Evolutionary conservation across 2,888 invertebrate species (phyloP), one percentile per base, ranked within the genome.

Genomic region (Mythimna lalbum): DNA sequence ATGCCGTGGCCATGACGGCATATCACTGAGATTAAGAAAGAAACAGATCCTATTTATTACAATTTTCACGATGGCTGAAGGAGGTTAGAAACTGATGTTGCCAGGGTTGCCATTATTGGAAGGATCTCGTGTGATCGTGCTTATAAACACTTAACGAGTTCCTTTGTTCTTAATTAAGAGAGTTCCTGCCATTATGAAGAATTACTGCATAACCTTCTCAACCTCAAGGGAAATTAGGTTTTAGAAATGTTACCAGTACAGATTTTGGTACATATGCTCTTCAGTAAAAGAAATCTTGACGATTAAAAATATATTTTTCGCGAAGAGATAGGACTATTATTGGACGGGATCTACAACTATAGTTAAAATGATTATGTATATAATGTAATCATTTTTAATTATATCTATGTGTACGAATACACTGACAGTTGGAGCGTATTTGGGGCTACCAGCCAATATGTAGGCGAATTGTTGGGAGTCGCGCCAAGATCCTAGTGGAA

Each of bases 401-500:
- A 17, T 55, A 52, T 39, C 49, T 43, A 62, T 61, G 60, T 62
- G n/a, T 57, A 53, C 47, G 27, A 36, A 36, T 43, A 39, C 31
- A 52, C 56, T 53, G 67, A 53, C 66, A 52, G 23, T 61, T 53
- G 52, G 10, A 63, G 33, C 52, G 31, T 31, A 49, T 76, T 65
- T 52, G 55, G 62, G 70, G 57, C 64, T 52, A 59, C n/a, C 21
- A 59, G 78, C 78, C 57, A 71, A 76, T 50, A 64, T 63, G 59
- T 65, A 56, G 21, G 64, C 77, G 52, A 55, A 62, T 49, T 52
- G 67, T 50, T 79, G 78, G 78, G 81, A 80, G 62, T 53, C 14
- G 81, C 57, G 78, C 78, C 78, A 79, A 79, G 19, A 79, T 79
- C 33, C 62, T 39, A 76, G 39, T 57, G 55, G 50, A 66, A 39